These are phyloP conservation scores for Cinclus mexicanus DNA, from an alignment of 2,113 vertebrate genomes.

Conservation along the genomic window DNA sequence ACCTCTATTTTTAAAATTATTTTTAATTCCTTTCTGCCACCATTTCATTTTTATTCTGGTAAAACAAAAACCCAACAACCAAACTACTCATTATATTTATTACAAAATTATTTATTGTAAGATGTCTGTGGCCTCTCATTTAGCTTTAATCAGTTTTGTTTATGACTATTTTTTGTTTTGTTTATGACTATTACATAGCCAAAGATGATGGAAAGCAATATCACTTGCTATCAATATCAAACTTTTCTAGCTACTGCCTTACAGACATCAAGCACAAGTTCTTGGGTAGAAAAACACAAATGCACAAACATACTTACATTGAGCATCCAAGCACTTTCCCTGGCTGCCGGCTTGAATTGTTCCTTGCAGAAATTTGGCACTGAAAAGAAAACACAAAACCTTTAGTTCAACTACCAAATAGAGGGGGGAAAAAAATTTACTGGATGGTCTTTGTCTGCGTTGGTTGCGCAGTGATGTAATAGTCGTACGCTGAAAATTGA, in stretches of 20 bases:
- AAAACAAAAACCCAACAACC: not conserved
- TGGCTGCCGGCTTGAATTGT: slow-evolving; percentile 60
- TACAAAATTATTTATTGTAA: not conserved
- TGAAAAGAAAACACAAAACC: slow-evolving; percentile 38
- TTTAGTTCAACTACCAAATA: slow-evolving; percentile 33
- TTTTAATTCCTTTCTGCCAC: not conserved
- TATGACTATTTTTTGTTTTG: too few relatives aligned
- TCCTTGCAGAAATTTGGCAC: slow-evolving; percentile 67
- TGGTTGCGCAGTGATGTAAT: not conserved
- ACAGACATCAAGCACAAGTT: not conserved
- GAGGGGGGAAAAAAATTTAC: not conserved
- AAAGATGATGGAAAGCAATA: not conserved
- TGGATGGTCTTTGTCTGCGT: slow-evolving; percentile 17
- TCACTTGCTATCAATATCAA: not conserved
- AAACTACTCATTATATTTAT: not conserved
- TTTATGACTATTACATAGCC: not conserved
- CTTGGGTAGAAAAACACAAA: not conserved
- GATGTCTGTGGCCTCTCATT: not conserved
- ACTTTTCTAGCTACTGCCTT: not conserved
- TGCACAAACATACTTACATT: slow-evolving; percentile 65
- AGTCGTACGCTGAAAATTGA: slow-evolving; percentile 3
- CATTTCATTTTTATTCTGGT: not conserved
- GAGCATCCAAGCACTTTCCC: slow-evolving; percentile 75
- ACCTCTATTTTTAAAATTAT: not conserved
- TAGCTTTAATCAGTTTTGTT: not conserved